Percentiles rank a stretch among this genome's conserved stretches.
Conservation (phyloP, 2,113 vertebrate genomes). For the Cyprinodon tularosa region DNA sequence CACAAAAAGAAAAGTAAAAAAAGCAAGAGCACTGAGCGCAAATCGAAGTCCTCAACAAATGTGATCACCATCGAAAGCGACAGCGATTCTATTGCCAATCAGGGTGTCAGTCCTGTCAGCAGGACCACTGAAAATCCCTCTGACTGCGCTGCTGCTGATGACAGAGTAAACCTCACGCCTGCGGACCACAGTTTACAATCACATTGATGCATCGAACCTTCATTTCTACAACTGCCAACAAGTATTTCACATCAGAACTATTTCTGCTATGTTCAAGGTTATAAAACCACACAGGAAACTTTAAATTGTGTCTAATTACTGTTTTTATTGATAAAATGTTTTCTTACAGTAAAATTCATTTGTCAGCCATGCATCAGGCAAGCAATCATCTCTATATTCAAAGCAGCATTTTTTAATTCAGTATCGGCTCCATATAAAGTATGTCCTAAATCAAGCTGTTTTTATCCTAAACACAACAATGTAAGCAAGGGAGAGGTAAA, state of each 20-base stretch:
- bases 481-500: not conserved
- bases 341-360: not conserved
- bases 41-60: slow-evolving; percentile 68
- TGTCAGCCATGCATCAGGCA: not conserved
- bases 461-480: slow-evolving; percentile 31
- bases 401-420: not conserved
- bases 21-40: slow-evolving; percentile 64
- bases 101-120: slow-evolving; percentile 5
- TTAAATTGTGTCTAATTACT: not conserved
- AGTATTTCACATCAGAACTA: slow-evolving; percentile 23
- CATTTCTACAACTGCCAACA: slow-evolving; percentile 6
- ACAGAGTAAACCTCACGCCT: slow-evolving; percentile 11
- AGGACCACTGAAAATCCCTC: slow-evolving; percentile 9
- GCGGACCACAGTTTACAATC: slow-evolving; percentile 2
- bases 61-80: slow-evolving; percentile 90
- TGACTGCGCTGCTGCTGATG: slow-evolving; percentile 2
- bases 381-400: not conserved
- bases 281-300: not conserved
- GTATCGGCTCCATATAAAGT: not conserved
- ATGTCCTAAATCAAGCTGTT: not conserved
- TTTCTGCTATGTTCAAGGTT: slow-evolving; percentile 1
- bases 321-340: slow-evolving; percentile 5
- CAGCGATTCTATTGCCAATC: slow-evolving; percentile 70
- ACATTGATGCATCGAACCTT: not conserved
- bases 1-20: slow-evolving; percentile 88